Percentiles rank a stretch among this genome's conserved stretches.
Conservation (phyloP, 2,888 invertebrate genomes). For the Thalpophila matura region DNA sequence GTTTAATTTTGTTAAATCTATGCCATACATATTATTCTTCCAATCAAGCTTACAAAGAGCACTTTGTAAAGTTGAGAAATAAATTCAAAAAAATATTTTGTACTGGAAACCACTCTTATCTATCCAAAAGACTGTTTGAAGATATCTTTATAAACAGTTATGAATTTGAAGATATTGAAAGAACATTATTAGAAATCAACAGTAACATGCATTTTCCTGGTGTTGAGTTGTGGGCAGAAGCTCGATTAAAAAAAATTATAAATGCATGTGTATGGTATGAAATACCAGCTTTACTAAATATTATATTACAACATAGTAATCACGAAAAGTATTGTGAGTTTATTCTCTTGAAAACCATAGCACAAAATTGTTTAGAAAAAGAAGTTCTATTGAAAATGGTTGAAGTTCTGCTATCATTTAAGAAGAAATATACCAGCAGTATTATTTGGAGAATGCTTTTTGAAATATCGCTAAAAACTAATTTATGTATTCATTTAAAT, state of each 20-base stretch:
- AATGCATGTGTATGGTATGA: slow-evolving; percentile 67
- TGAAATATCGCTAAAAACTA: slow-evolving; percentile 71
- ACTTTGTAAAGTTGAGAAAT: slow-evolving; percentile 62
- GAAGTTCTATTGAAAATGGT: slow-evolving; percentile 65
- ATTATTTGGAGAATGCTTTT: slow-evolving; percentile 79
- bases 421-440: slow-evolving; percentile 68
- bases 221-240: slow-evolving; percentile 76
- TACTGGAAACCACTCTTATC: slow-evolving; percentile 72
- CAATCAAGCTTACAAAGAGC: slow-evolving; percentile 34
- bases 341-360: slow-evolving; percentile 71
- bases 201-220: slow-evolving; percentile 71
- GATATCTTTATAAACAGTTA: slow-evolving; percentile 56
- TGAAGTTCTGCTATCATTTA: slow-evolving; percentile 68
- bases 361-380: slow-evolving; percentile 55
- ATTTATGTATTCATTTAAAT: slow-evolving; percentile 61
- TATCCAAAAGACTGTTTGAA: slow-evolving; percentile 75
- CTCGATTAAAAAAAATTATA: slow-evolving; percentile 70
- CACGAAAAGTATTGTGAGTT: slow-evolving; percentile 73
- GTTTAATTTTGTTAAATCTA: slow-evolving; percentile 72
- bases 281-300: slow-evolving; percentile 68
- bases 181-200: slow-evolving; percentile 68
- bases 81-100: slow-evolving; percentile 63
- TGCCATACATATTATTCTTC: slow-evolving; percentile 69
- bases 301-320: slow-evolving; percentile 70
- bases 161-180: slow-evolving; percentile 60